Base-by-base conservation (phyloP, 2,888 invertebrate species). In the Omphaloscelis lunosa region DNA sequence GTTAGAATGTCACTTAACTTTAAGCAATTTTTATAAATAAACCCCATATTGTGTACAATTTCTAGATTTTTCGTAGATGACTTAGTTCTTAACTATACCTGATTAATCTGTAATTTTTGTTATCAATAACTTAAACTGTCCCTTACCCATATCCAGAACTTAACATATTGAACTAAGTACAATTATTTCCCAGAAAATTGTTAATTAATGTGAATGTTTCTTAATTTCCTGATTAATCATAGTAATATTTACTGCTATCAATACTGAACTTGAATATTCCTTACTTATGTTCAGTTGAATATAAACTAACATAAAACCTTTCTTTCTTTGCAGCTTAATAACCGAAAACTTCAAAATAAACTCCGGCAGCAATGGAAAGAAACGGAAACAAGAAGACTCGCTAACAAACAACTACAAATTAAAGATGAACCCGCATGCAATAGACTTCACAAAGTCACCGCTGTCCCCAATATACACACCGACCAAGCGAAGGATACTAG, bases 281-380 rank as follows among this genome's bases (percentile, higher is more conserved):
- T 11, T n/a, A 53, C n/a, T 1, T 34, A 53, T 11, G 23, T 56
- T 11, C 11, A 17, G 6, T 68, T 11, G 7, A 67, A 9, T 23
- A 5, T 23, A 61, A 58, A 71, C 53, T 87, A 81, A 86, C 41
- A n/a, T 5, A 0, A 1, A 41, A 1, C 7, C 8, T 86, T 53
- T 88, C 63, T 89, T 12, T 91, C 85, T 83, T 92, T 95, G 2
- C 96, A 97, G 97, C 86, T 91, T 97, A 80, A 97, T 97, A 83
- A 96, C 97, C 0, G 97, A 97, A 67, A 97, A 93, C 89, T 97
- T 97, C 94, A 95, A 93, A 80, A 96, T 97, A 41, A 97, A 97
- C 91, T 97, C 97, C 0, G 97, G 95, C 23, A 96, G 93, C 90
- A 95, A 94, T 83, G 95, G 94, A 45, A 94, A 95, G 0, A 95